These are phyloP conservation scores for Margarornis squamiger DNA, from an alignment of 2,797 vertebrate genomes.

Conservation along the genomic window DNA sequence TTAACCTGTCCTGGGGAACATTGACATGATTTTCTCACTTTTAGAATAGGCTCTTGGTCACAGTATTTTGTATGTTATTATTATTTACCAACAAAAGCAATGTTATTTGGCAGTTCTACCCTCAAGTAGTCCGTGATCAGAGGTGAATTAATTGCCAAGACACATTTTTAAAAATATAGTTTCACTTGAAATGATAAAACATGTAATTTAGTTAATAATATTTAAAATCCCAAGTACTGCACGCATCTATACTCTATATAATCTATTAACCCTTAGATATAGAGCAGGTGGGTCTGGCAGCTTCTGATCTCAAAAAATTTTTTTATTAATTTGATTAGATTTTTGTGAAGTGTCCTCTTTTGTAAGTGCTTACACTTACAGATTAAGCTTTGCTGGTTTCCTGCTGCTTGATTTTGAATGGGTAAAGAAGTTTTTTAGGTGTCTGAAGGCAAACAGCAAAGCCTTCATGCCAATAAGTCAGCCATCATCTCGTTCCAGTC, in stretches of 20 bases:
- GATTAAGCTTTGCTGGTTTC: not conserved
- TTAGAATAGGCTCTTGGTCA: not conserved
- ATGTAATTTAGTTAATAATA: not conserved
- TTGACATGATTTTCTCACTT: not conserved
- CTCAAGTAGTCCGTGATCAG: not conserved
- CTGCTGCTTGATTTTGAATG: not conserved
- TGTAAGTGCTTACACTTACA: not conserved
- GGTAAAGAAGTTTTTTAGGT: not conserved
- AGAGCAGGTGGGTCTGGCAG: not conserved
- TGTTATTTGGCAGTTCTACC: not conserved
- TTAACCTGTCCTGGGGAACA: not conserved
- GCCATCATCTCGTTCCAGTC: not conserved
- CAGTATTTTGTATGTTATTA: not conserved
- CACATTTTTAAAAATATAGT: not conserved
- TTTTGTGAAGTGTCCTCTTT: not conserved
- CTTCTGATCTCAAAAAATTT: not conserved
- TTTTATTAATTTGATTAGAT: not conserved
- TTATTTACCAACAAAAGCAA: not conserved
- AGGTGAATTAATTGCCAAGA: not conserved
- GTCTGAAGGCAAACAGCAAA: not conserved
- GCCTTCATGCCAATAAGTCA: not conserved
- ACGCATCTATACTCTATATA: not conserved
- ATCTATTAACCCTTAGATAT: not conserved
- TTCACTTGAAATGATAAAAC: not conserved
- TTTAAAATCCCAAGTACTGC: not conserved